Conservation (phyloP, 2,888 invertebrate genomes). For the Cantharis rustica region DNA sequence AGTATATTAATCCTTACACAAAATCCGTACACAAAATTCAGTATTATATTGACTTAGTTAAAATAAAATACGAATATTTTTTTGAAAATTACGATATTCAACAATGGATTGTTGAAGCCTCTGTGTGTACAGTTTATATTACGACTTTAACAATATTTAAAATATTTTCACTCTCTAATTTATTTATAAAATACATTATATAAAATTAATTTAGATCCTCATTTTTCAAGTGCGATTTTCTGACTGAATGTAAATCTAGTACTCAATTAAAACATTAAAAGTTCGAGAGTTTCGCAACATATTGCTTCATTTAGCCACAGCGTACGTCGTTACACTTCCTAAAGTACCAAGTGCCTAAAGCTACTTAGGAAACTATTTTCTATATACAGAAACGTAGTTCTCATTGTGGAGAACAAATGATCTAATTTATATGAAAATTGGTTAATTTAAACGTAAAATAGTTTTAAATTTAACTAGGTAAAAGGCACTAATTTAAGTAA, state of each 20-base stretch:
- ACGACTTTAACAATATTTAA: not conserved
- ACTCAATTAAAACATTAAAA: slow-evolving; percentile 9
- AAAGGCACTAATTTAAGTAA: not conserved
- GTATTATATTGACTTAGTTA: no score
- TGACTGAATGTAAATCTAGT: not conserved
- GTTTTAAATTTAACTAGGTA: not conserved
- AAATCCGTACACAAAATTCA: no score
- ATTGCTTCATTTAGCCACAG: slow-evolving; percentile 23
- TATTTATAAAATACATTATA: not conserved
- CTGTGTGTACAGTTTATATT: no score
- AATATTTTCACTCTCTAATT: not conserved
- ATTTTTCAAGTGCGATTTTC: not conserved
- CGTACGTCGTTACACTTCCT: slow-evolving; percentile 25
- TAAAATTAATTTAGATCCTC: not conserved
- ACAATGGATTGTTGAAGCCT: no score
- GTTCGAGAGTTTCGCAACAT: slow-evolving; percentile 12
- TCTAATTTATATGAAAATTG: slow-evolving; percentile 1
- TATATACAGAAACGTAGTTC: slow-evolving; percentile 10
- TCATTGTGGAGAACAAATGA: slow-evolving; percentile 3
- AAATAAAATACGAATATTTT: no score
- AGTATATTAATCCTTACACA: no score
- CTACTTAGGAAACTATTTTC: slow-evolving; percentile 21
- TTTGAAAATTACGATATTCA: no score
- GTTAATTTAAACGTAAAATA: not conserved
- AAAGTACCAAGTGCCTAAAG: slow-evolving; percentile 17